phyloP scores from a whole-genome alignment of 2,888 invertebrate species.

The Osmoderma eremita region DNA sequence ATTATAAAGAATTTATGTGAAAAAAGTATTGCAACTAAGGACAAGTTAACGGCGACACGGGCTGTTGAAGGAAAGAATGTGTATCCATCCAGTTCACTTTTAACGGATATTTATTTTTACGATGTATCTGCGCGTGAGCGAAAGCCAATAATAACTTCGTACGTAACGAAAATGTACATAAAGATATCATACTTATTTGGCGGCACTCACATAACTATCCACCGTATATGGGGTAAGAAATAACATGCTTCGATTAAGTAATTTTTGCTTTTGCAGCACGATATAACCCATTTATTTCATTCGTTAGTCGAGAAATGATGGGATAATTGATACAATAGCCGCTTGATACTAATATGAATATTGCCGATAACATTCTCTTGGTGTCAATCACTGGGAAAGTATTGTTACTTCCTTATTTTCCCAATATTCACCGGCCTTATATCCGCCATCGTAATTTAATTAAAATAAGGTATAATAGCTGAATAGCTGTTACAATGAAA shows the following conservation, averaged over 20 bases:
- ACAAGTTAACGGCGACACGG: slow-evolving; percentile 1
- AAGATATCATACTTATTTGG: slow-evolving; percentile 8
- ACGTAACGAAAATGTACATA: neutral
- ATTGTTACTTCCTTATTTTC: too few relatives aligned
- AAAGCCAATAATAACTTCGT: slow-evolving; percentile 7
- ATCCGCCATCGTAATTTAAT: too few relatives aligned
- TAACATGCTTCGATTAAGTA: slow-evolving; percentile 8
- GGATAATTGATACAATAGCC: too few relatives aligned
- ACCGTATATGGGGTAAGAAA: slow-evolving; percentile 8
- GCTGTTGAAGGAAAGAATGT: neutral
- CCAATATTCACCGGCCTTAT: too few relatives aligned
- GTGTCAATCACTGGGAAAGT: too few relatives aligned
- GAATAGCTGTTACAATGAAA: too few relatives aligned
- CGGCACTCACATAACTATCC: neutral
- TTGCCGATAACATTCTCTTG: too few relatives aligned
- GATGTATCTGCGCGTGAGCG: neutral
- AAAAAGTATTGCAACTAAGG: slow-evolving; percentile 4
- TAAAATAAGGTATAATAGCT: too few relatives aligned
- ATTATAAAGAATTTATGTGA: neutral
- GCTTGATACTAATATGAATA: too few relatives aligned
- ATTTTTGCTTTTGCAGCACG: neutral
- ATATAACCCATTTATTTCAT: slow-evolving; percentile 15
- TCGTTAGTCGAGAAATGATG: neutral
- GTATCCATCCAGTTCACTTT: slow-evolving; percentile 1
- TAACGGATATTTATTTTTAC: slow-evolving; percentile 6